Evolutionary conservation across 2,888 invertebrate genomes (phyloP), one percentile per base, ranked within the genome.

Genomic region (Polietes domitor): DNA sequence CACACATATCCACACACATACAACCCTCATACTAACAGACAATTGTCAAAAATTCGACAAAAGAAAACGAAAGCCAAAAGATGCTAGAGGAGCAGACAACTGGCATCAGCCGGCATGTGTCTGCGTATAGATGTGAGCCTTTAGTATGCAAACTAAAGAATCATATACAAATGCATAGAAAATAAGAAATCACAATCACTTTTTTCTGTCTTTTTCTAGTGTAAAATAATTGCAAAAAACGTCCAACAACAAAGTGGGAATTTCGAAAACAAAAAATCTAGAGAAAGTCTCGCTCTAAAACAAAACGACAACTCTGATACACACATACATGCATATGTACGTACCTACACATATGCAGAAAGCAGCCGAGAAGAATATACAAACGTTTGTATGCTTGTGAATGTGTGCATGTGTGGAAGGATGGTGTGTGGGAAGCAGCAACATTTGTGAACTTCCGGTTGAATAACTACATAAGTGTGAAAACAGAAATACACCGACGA

Each of bases 371-470:
- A 21, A 32, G 63, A 68, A 77, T 53, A 79, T 47, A 76, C 53
- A 73, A 17, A 55, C 70, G 15, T 58, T 53, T 24, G 61, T 63
- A 58, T 82, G 77, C 50, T 47, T 79, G 72, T 32, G 24, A 72
- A 10, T 47, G 19, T 78, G 15, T 47, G 71, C 26, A 24, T 55
- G 26, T 73, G 47, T 81, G 19, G 24, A 12, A n/a, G n/a, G n/a
- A 72, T 76, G 19, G 65, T 28, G 76, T 63, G 32, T 73, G 28
- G 53, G 72, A 78, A 47, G 65, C 68, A 28, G 71, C 65, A 85
- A 73, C 74, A 73, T 87, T 82, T 88, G 88, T 88, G 87, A 89
- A 89, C 88, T 91, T 90, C 89, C 89, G 90, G 90, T 90, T 91
- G 90, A 90, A 90, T 88, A 89, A 89, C 90, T 85, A 82, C 80